These are phyloP conservation scores for Campoplex capitator DNA, from an alignment of 2,888 invertebrate genomes.

Conservation along the genomic window DNA sequence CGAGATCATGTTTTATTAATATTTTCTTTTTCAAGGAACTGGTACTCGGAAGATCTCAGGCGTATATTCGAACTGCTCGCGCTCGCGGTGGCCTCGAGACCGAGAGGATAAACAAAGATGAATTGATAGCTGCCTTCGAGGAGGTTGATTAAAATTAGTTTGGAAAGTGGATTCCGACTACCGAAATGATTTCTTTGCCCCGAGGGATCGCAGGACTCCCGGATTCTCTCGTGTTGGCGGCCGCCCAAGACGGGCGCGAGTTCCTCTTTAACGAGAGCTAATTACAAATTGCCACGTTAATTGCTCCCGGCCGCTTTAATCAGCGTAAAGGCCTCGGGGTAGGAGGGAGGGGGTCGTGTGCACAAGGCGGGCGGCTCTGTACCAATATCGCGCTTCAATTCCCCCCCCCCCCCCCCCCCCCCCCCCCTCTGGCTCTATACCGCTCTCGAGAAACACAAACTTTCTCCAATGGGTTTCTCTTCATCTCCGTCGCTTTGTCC, in stretches of 20 bases:
- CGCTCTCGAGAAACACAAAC: background rate
- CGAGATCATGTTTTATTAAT: constrained; percentile 1
- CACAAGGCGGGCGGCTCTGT: constrained; percentile 2
- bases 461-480: background rate
- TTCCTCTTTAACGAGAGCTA: constrained; percentile 70
- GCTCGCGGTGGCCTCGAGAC: background rate
- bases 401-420: constrained; percentile 20
- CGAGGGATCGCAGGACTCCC: background rate
- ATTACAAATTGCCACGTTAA: constrained; percentile 75
- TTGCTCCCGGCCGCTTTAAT: constrained; percentile 72
- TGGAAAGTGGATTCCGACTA: constrained; percentile 2
- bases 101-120: background rate
- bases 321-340: constrained; percentile 66
- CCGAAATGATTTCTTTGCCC: background rate
- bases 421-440: background rate
- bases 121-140: background rate
- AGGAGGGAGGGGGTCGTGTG: background rate
- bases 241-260: constrained; percentile 5
- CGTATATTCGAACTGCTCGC: background rate
- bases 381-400: constrained; percentile 3
- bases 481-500: background rate
- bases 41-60: background rate
- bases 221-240: background rate
- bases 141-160: constrained; percentile 18
- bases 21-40: background rate